Conservation (phyloP, 2,797 vertebrate genomes). For the Aselliscus stoliczkanus region DNA sequence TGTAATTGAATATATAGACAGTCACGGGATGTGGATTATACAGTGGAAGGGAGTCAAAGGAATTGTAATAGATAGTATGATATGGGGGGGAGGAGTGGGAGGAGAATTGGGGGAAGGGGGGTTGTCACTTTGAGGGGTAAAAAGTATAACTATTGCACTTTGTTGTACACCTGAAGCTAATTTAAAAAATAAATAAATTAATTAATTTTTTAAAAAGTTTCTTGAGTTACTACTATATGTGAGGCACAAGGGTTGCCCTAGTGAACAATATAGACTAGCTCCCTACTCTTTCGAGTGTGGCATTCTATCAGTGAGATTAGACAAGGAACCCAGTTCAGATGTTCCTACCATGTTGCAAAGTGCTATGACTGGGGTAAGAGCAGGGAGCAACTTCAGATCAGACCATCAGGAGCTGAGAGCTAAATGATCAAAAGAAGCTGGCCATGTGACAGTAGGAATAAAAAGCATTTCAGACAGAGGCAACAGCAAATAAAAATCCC, state of each 20-base stretch:
- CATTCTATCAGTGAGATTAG: neutral
- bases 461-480: neutral
- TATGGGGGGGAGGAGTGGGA: too few relatives aligned
- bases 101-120: too few relatives aligned
- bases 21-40: too few relatives aligned
- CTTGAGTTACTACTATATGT: neutral
- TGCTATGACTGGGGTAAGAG: neutral
- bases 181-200: too few relatives aligned
- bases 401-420: neutral
- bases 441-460: neutral
- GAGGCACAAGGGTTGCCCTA: neutral
- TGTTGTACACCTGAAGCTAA: too few relatives aligned
- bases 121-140: too few relatives aligned
- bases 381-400: neutral
- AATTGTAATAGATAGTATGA: too few relatives aligned
- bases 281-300: neutral
- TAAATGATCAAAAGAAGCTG: neutral
- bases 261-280: neutral
- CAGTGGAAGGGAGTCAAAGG: too few relatives aligned
- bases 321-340: neutral
- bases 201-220: too few relatives aligned
- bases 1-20: too few relatives aligned
- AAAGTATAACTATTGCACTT: too few relatives aligned
- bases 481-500: neutral
- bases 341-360: neutral